Percentiles rank a stretch among this genome's conserved stretches.
Evolutionary conservation across 1,140 invertebrate species (phyloP).

Genomic region (Probaryconus sp.): DNA sequence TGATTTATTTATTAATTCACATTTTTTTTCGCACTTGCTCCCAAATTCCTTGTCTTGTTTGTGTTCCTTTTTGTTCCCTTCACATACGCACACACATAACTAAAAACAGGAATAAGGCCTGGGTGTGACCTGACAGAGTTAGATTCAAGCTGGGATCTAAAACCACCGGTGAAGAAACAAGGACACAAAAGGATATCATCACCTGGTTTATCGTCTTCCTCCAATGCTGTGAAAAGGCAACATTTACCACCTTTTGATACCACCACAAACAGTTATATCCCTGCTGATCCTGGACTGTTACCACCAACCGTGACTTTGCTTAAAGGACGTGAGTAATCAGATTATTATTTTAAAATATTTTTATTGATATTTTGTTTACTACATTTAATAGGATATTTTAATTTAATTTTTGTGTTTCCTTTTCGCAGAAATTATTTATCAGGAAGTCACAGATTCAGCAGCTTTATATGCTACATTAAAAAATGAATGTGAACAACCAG

Average conservation of each 20-base stretch:
- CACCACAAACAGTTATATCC: slow-evolving; percentile 80
- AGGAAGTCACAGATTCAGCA: slow-evolving; percentile 78
- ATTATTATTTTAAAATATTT: slow-evolving; percentile 27
- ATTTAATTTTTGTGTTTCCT: slow-evolving; percentile 36
- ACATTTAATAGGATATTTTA: slow-evolving; percentile 2
- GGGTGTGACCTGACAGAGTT: slow-evolving; percentile 92
- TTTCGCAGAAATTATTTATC: slow-evolving; percentile 81
- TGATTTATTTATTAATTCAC: slow-evolving; percentile 51
- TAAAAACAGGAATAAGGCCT: slow-evolving; percentile 84
- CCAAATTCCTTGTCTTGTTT: slow-evolving; percentile 35
- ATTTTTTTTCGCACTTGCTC: slow-evolving; percentile 30
- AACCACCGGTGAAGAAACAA: slow-evolving; percentile 69
- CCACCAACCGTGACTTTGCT: slow-evolving; percentile 80
- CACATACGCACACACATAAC: slow-evolving; percentile 70
- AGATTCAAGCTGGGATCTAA: slow-evolving; percentile 79
- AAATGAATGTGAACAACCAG: slow-evolving; percentile 80
- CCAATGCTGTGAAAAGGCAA: slow-evolving; percentile 68
- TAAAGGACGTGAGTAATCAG: slow-evolving; percentile 77
- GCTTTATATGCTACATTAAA: slow-evolving; percentile 78
- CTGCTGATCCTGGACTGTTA: slow-evolving; percentile 77
- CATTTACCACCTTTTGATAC: slow-evolving; percentile 77
- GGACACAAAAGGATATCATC: slow-evolving; percentile 70
- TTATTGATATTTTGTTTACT: slow-evolving; percentile 11
- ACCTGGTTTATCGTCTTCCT: slow-evolving; percentile 66
- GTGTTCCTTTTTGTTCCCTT: slow-evolving; percentile 74